Evolutionary conservation across 2,888 invertebrate species (phyloP).

Genomic region (Chloroclystis v-ata): DNA sequence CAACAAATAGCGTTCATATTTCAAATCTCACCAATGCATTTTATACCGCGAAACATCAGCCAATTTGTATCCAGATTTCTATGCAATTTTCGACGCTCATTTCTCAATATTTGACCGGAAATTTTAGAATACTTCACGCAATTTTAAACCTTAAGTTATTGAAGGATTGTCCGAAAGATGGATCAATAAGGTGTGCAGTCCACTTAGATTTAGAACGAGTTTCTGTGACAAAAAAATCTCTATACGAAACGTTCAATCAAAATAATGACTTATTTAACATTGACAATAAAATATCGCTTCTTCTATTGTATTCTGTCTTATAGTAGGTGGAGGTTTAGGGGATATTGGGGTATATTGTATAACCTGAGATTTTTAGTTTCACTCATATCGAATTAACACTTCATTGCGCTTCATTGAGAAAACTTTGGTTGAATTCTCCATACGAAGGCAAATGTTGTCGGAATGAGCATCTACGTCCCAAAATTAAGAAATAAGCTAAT

Average conservation of each 20-base stretch:
- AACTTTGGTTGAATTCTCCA: too few relatives aligned
- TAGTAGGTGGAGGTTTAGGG: conserved; percentile 44
- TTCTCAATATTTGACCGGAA: conserved; percentile 45
- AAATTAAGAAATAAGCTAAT: too few relatives aligned
- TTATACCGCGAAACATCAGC: conserved; percentile 39
- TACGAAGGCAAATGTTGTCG: too few relatives aligned
- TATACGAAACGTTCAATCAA: conserved; percentile 64
- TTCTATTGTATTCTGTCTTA: conserved; percentile 54
- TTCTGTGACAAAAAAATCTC: conserved; percentile 38
- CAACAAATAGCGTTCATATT: conserved; percentile 33
- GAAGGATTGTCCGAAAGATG: conserved; percentile 21
- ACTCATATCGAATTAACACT: too few relatives aligned
- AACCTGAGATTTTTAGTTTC: too few relatives aligned
- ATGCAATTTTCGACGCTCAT: conserved; percentile 62
- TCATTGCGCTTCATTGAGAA: too few relatives aligned
- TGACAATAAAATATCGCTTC: conserved; percentile 74
- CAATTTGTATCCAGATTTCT: conserved; percentile 47
- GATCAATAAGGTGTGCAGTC: conserved; percentile 59
- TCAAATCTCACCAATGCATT: conserved; percentile 35
- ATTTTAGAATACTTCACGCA: not conserved
- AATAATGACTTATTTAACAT: conserved; percentile 77
- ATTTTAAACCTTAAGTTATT: conserved; percentile 10
- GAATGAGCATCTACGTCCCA: too few relatives aligned
- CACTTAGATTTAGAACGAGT: conserved; percentile 63
- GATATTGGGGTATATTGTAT: conserved; percentile 33